Base-by-base conservation (phyloP, 2,888 invertebrate species). In the Troides aeacus region DNA sequence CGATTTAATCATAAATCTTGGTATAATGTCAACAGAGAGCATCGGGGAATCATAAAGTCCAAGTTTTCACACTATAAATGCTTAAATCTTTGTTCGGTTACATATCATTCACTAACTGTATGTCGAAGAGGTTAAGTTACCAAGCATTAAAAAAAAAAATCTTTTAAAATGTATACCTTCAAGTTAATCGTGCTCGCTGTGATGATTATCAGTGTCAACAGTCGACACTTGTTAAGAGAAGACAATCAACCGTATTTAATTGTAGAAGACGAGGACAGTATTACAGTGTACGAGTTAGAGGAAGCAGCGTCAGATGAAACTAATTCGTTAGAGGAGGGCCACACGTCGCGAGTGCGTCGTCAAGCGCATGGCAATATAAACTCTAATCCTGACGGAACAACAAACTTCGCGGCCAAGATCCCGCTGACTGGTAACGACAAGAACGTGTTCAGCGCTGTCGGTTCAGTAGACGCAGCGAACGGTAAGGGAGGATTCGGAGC, bases 371-470 rank as follows among this genome's bases (percentile, higher is more conserved):
- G 77, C 4, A 70, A 65, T 8, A 7, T 76, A 7, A 78, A 30
- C 39, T 73, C 75, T 1, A 79, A 79, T 65, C 77, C 78, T 10
- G 78, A 78, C 72, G 78, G 79, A 15, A 71, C 68, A 36, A 42
- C 72, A 0, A 80, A 80, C 66, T 18, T 78, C 6, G 74, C 76
- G 64, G 75, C 62, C 0, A 78, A 77, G 63, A 10, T 77, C 1
- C 79, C 79, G 8, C 23, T 79, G 8, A 71, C 74, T 62, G 75
- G 75, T 12, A 72, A 75, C 62, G 74, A 73, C 56, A 71, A 74
- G 12, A 79, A 79, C 53, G 56, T 69, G 2, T 59, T 79, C 30
- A 79, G 78, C 71, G 79, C 75, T 2, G 65, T 75, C 60, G 78
- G 76, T 6, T 71, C 72, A 8, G 39, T 78, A 1, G 68, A 65